Conservation (phyloP, 1,140 invertebrate species). For the Zaprionus kolodkinae region DNA sequence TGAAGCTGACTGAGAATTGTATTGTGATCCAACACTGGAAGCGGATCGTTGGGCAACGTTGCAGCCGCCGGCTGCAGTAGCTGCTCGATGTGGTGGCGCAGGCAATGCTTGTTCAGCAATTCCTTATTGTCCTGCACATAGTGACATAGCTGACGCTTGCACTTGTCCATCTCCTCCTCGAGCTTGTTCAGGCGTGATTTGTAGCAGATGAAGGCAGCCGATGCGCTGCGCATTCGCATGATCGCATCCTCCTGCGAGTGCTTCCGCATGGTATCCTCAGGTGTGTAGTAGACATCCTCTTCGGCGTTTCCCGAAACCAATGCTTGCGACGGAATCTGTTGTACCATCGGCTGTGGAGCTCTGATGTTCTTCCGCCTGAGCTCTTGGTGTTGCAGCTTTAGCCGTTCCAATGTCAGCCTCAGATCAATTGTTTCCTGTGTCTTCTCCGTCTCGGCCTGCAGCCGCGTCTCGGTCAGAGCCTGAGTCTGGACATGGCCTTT, state of each 20-base stretch:
- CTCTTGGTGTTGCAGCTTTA: conserved; percentile 26
- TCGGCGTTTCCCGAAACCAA: neutral
- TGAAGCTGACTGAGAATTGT: conserved; percentile 23
- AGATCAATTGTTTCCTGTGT: neutral
- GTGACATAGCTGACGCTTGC: conserved; percentile 55
- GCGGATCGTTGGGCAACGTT: neutral
- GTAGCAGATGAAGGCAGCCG: conserved; percentile 44
- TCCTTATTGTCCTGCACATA: conserved; percentile 61
- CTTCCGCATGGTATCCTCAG: neutral
- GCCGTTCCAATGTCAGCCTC: conserved; percentile 8
- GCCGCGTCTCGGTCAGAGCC: neutral
- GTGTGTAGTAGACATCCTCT: conserved; percentile 16
- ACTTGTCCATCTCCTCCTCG: conserved; percentile 66
- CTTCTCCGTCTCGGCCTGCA: conserved; percentile 1
- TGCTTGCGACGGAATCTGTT: neutral
- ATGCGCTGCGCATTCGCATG: neutral
- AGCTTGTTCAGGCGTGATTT: conserved; percentile 39
- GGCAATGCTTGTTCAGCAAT: conserved; percentile 33
- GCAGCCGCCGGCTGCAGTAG: conserved; percentile 20
- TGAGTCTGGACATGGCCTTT: conserved; percentile 13
- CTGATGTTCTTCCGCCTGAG: neutral
- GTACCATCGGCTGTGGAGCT: neutral
- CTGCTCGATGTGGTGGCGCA: conserved; percentile 49
- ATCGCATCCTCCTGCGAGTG: neutral
- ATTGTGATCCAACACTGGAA: neutral